These are phyloP conservation scores for Hyla sarda DNA, from an alignment of 2,113 vertebrate species.

Conservation along the genomic window DNA sequence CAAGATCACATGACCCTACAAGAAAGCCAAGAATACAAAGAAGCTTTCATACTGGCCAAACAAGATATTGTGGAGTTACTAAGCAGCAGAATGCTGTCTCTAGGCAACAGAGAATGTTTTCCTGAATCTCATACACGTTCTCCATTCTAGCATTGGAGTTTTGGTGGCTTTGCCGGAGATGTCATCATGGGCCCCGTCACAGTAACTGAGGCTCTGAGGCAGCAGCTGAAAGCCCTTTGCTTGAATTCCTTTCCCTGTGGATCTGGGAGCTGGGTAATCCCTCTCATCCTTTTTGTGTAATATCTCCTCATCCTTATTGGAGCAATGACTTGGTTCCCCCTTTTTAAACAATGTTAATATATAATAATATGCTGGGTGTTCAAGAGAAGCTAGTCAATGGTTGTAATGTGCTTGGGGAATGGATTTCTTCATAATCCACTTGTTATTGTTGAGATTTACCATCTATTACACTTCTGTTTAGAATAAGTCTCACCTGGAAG, in stretches of 20 bases:
- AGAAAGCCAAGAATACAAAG: background rate
- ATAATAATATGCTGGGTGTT: background rate
- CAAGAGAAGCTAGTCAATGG: background rate
- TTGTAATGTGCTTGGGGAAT: too few species aligned
- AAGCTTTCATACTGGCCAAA: background rate
- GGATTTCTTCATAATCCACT: too few species aligned
- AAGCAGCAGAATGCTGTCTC: constrained; percentile 19
- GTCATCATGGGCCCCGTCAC: constrained; percentile 54
- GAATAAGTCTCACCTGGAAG: constrained; percentile 66
- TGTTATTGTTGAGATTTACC: background rate
- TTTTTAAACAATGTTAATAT: background rate
- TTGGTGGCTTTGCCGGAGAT: background rate
- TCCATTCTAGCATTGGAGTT: background rate
- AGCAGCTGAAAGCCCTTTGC: constrained; percentile 72
- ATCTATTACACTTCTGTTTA: constrained; percentile 55
- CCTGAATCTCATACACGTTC: background rate
- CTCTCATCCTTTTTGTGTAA: background rate
- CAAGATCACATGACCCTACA: background rate
- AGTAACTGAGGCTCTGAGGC: constrained; percentile 69
- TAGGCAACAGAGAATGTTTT: background rate
- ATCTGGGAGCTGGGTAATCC: constrained; percentile 79
- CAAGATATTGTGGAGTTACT: constrained; percentile 2
- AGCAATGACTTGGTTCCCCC: background rate
- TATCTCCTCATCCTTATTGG: background rate
- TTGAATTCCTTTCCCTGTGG: constrained; percentile 83